Base-by-base conservation (phyloP, 2,113 vertebrate genomes). In the Climacteris rufus region DNA sequence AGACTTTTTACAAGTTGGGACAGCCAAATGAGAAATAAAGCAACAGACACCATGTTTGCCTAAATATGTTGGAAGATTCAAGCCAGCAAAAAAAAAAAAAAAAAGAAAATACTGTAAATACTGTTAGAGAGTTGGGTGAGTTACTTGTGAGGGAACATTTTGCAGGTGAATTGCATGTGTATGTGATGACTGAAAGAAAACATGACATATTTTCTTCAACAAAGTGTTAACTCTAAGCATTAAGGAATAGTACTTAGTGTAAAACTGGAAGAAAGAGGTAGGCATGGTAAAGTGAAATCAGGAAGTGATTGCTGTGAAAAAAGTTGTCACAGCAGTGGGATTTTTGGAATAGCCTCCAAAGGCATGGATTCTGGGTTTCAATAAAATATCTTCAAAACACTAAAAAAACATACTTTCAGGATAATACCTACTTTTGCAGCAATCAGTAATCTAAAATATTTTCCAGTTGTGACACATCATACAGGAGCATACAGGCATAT, bases 401-500 rank as follows among this genome's bases (percentile, higher is more conserved):
- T 37, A 44, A 30, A 50, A 72, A n/a, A 11, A 0, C 1, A 27
- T 45, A 27, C 3, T 68, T 75, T 68, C 3, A 22, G 22, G n/a
- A 60, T 40, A 6, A 61, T 70, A 21, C 2, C 28, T 82, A 68
- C 35, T n/a, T 79, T 56, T 76, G 6, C 21, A 92, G 3, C 47
- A 95, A 47, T 53, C n/a, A 53, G 13, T 72, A 39, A 69, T 45
- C n/a, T 44, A 60, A 83, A 90, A 22, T 50, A 45, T 77, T 52
- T 89, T 83, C 18, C 35, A 35, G 2, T 66, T 59, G 10, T 37
- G 50, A 35, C 15, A 30, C n/a, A 28, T n/a, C 30, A 33, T 60
- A 24, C 4, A 28, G 6, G 8, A 0, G 0, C 13, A 50, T 45
- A 42, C 5, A 44, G 31, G 1, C 18, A 54, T 59, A 42, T 6